phyloP scores from a whole-genome alignment of 2,113 vertebrate genomes.

The Leuciscus idus region DNA sequence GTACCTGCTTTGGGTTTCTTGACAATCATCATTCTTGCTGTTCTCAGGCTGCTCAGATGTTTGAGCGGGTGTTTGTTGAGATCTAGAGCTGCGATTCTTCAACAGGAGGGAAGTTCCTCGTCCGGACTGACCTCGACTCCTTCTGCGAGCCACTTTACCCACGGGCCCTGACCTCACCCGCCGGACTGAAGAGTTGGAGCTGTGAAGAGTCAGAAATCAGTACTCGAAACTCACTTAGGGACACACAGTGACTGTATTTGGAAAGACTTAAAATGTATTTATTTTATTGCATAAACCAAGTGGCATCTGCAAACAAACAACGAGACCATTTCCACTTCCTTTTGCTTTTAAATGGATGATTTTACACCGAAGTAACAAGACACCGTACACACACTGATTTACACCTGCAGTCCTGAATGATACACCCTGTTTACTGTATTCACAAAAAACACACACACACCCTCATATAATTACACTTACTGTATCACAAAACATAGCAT shows the following conservation, averaged over 20 bases:
- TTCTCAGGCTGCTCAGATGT: background rate
- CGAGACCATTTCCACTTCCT: background rate
- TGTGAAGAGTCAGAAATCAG: conserved; percentile 47
- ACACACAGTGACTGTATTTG: background rate
- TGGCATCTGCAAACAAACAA: background rate
- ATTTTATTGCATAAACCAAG: background rate
- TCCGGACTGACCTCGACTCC: conserved; percentile 52
- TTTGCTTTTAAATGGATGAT: background rate
- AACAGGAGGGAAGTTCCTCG: conserved; percentile 60
- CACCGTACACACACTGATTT: background rate
- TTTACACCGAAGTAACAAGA: background rate
- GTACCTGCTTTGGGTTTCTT: conserved; percentile 20
- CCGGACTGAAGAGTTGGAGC: conserved; percentile 58
- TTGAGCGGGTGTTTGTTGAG: background rate
- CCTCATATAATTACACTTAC: background rate
- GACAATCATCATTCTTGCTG: background rate
- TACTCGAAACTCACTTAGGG: background rate
- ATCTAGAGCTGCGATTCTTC: background rate
- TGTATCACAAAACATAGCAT: background rate
- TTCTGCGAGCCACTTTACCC: conserved; percentile 53
- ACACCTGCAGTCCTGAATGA: conserved; percentile 47
- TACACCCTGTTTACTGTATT: conserved; percentile 9
- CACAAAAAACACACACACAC: conserved; percentile 23
- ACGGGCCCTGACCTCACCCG: conserved; percentile 59
- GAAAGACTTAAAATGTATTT: background rate